Evolutionary conservation across 1,140 invertebrate species (phyloP).

Genomic region (Aethina tumida): DNA sequence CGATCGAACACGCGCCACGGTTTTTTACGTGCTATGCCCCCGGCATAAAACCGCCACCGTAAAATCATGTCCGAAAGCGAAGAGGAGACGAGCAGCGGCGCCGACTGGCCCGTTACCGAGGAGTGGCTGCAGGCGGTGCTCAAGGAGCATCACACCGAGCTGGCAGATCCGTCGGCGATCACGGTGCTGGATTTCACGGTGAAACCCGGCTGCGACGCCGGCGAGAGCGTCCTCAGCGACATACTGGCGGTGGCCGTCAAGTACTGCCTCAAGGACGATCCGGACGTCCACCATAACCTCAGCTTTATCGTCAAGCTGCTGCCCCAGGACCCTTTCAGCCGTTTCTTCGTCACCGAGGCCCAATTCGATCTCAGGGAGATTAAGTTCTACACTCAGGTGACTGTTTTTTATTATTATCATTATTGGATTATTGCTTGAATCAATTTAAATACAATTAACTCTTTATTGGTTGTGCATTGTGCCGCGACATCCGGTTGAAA

Average conservation of each 20-base stretch:
- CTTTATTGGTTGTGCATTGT: too few species aligned
- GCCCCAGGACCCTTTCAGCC: slow-evolving; percentile 61
- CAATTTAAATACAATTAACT: slow-evolving; percentile 2
- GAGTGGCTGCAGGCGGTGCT: slow-evolving; percentile 51
- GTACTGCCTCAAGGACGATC: slow-evolving; percentile 32
- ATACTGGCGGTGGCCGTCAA: slow-evolving; percentile 48
- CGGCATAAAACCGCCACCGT: background rate
- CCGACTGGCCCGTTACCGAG: slow-evolving; percentile 45
- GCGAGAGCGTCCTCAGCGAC: slow-evolving; percentile 52
- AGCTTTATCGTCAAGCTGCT: slow-evolving; percentile 65
- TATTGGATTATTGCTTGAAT: slow-evolving; percentile 1
- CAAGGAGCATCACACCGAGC: slow-evolving; percentile 40
- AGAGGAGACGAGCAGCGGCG: slow-evolving; percentile 35
- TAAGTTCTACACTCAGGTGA: slow-evolving; percentile 70
- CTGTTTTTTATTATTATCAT: slow-evolving; percentile 18
- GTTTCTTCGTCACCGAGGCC: slow-evolving; percentile 67
- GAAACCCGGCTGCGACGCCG: slow-evolving; percentile 42
- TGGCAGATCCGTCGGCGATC: slow-evolving; percentile 30
- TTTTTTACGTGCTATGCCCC: background rate
- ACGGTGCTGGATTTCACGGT: slow-evolving; percentile 41
- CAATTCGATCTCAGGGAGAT: slow-evolving; percentile 75
- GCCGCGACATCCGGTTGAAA: too few species aligned
- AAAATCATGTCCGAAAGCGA: slow-evolving; percentile 43
- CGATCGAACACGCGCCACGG: slow-evolving; percentile 1
- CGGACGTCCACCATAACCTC: slow-evolving; percentile 29